These are phyloP conservation scores for Zelostemma sp. DNA, from an alignment of 1,140 invertebrate species.

Conservation along the genomic window DNA sequence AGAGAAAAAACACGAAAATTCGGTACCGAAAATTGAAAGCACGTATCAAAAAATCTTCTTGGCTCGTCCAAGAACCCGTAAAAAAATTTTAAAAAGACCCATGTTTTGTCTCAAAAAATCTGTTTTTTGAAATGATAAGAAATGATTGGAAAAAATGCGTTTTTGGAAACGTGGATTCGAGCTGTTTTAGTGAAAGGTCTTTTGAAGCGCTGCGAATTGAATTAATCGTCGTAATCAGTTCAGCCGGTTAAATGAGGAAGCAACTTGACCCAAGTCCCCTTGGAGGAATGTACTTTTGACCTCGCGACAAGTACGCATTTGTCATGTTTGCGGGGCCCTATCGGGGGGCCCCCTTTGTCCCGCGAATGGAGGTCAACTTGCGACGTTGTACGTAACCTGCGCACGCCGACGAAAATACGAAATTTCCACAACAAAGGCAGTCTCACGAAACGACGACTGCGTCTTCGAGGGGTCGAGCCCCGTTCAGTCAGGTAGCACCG, in stretches of 20 bases:
- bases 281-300: slow-evolving; percentile 30
- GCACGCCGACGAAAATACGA: slow-evolving; percentile 44
- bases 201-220: neutral
- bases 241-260: slow-evolving; percentile 17
- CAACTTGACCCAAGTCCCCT: slow-evolving; percentile 13
- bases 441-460: slow-evolving; percentile 40
- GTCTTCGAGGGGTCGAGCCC: slow-evolving; percentile 52
- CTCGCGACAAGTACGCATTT: slow-evolving; percentile 39
- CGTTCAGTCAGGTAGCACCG: slow-evolving; percentile 62
- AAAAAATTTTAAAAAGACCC: no score
- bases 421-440: slow-evolving; percentile 63
- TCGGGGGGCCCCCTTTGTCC: slow-evolving; percentile 28
- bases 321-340: slow-evolving; percentile 22
- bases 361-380: slow-evolving; percentile 34
- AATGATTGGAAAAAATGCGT: no score
- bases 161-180: no score
- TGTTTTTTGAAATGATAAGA: no score
- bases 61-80: no score
- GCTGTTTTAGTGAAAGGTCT: no score
- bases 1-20: no score
- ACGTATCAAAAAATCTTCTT: no score
- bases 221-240: slow-evolving; percentile 15
- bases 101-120: no score
- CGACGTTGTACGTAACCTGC: slow-evolving; percentile 32
- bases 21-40: no score